Conservation (phyloP, 2,888 invertebrate species). For the Cordilura impudica region DNA sequence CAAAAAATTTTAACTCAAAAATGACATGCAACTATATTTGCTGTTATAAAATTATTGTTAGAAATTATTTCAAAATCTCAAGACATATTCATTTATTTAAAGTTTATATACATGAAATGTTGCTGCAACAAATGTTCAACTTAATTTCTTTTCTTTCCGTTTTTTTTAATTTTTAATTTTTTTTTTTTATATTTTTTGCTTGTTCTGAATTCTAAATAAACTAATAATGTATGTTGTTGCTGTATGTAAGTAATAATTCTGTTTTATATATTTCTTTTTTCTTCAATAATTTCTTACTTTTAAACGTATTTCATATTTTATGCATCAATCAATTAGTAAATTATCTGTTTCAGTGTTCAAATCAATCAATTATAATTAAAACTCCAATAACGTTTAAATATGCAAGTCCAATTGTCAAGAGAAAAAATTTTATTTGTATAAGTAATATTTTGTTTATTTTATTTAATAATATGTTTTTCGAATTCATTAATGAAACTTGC, state of each 20-base stretch:
- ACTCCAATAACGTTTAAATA: constrained; percentile 31
- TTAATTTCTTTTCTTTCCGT: constrained; percentile 28
- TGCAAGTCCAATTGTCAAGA: neutral
- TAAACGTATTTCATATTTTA: constrained; percentile 42
- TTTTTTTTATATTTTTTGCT: constrained; percentile 16
- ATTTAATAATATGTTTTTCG: constrained; percentile 13
- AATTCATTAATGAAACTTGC: constrained; percentile 14
- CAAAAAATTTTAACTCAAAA: too few species aligned
- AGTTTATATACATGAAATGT: constrained; percentile 37
- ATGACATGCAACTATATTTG: too few species aligned
- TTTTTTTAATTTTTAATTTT: constrained; percentile 11
- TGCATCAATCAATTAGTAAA: constrained; percentile 12
- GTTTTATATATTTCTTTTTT: constrained; percentile 5
- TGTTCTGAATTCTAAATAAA: constrained; percentile 28
- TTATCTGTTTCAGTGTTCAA: constrained; percentile 50
- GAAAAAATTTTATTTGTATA: neutral
- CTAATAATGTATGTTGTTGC: constrained; percentile 48
- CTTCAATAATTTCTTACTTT: constrained; percentile 34
- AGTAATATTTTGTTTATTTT: neutral
- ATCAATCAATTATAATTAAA: constrained; percentile 38
- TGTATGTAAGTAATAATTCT: constrained; percentile 30
- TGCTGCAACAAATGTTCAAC: constrained; percentile 40
- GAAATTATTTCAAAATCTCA: neutral
- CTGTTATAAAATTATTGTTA: neutral
- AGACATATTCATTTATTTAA: constrained; percentile 24